Percentiles rank a stretch among this genome's conserved stretches.
phyloP scores from a whole-genome alignment of 2,888 invertebrate genomes.

The Melieria picta region DNA sequence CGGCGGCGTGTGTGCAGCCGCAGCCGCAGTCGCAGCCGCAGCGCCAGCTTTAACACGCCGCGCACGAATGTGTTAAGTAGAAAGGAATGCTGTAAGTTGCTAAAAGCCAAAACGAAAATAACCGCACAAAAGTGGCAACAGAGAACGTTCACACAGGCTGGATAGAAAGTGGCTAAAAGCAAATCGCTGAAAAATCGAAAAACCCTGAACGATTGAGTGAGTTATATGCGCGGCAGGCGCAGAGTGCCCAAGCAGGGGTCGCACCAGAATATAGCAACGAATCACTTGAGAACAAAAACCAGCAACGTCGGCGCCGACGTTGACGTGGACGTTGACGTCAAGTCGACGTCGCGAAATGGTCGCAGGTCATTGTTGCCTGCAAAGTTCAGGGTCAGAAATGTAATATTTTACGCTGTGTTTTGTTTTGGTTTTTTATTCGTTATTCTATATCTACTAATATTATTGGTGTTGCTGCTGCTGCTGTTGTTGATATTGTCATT shows the following conservation, averaged over 20 bases:
- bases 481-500: constrained; percentile 7
- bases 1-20: neutral
- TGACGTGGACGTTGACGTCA: neutral
- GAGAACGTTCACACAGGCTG: neutral
- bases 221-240: neutral
- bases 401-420: constrained; percentile 32
- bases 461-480: constrained; percentile 4
- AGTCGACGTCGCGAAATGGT: constrained; percentile 1
- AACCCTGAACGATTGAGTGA: constrained; percentile 5
- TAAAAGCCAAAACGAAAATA: constrained; percentile 13
- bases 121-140: neutral
- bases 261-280: no score
- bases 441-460: constrained; percentile 21
- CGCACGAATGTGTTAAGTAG: constrained; percentile 33
- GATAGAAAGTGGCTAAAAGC: no score
- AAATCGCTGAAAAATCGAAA: no score
- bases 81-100: constrained; percentile 37
- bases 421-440: constrained; percentile 36
- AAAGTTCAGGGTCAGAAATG: constrained; percentile 36
- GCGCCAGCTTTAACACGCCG: neutral
- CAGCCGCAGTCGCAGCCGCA: neutral
- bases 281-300: no score
- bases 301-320: no score
- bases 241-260: neutral
- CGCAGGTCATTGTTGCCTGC: constrained; percentile 24